A percentile compares a stretch with the other conserved stretches of the same genome.
These are phyloP conservation scores for Lota lota DNA, from an alignment of 2,113 vertebrate species.

Conservation along the genomic window DNA sequence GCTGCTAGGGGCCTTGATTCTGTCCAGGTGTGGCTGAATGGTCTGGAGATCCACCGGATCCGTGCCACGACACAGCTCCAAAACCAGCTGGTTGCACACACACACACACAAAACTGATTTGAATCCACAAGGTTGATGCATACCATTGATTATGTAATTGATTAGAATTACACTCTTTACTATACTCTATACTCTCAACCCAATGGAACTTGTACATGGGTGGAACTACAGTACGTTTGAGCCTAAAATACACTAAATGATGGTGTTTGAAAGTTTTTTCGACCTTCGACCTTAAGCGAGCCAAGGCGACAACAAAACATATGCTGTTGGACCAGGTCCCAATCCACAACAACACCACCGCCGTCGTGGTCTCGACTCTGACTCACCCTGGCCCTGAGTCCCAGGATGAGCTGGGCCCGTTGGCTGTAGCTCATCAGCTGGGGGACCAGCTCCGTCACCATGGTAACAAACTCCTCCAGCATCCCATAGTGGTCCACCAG, in stretches of 20 bases:
- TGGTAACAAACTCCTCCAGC: constrained; percentile 75
- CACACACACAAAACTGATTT: neutral
- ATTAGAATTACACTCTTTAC: no score
- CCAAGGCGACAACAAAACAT: neutral
- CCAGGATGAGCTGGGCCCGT: constrained; percentile 76
- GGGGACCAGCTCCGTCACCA: constrained; percentile 72
- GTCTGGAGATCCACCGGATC: constrained; percentile 56
- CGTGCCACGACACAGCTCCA: constrained; percentile 69
- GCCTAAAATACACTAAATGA: neutral
- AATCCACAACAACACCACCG: no score
- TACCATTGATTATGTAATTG: no score
- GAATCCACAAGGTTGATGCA: neutral
- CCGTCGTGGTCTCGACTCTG: neutral
- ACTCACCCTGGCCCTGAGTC: constrained; percentile 78
- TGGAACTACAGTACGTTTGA: neutral
- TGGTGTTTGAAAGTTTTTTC: neutral
- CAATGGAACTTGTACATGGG: neutral
- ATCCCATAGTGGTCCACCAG: constrained; percentile 71
- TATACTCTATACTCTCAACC: neutral
- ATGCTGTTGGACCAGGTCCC: no score
- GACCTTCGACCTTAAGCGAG: neutral
- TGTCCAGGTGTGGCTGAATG: constrained; percentile 69
- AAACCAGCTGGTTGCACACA: constrained; percentile 51
- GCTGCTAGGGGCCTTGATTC: constrained; percentile 65
- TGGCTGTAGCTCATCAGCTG: constrained; percentile 79